Conservation (phyloP, 2,797 vertebrate genomes). For the Macropus fuliginosus region DNA sequence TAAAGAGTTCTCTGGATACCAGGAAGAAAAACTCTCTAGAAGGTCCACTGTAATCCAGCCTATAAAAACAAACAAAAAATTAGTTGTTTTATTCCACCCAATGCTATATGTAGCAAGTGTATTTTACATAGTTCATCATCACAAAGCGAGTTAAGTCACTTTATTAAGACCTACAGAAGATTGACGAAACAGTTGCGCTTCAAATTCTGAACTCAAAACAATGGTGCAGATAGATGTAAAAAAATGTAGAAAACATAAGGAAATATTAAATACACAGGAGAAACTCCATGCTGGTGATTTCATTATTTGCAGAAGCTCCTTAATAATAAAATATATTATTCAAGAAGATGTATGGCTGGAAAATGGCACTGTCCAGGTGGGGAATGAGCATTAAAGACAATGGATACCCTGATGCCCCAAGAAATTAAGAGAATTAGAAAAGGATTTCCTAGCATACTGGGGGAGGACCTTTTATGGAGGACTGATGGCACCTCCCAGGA, state of each 20-base stretch:
- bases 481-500: background rate
- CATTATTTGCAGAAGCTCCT: background rate
- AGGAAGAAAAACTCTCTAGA: slow-evolving; percentile 99
- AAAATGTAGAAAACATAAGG: background rate
- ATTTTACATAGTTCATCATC: slow-evolving; percentile 31
- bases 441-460: background rate
- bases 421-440: background rate
- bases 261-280: background rate
- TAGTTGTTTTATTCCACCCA: slow-evolving; percentile 5
- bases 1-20: slow-evolving; percentile 97
- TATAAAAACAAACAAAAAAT: slow-evolving; percentile 79
- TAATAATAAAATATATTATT: background rate
- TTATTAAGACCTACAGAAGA: background rate
- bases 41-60: slow-evolving; percentile 98
- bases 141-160: background rate
- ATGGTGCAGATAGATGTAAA: background rate
- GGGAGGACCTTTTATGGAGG: background rate
- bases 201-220: slow-evolving; percentile 9
- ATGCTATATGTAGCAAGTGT: background rate
- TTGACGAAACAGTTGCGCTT: background rate
- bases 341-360: background rate
- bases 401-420: background rate
- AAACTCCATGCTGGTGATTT: background rate
- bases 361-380: background rate
- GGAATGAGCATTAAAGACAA: background rate